phyloP scores from a whole-genome alignment of 2,888 invertebrate species.

The Dryadula phaetusa region DNA sequence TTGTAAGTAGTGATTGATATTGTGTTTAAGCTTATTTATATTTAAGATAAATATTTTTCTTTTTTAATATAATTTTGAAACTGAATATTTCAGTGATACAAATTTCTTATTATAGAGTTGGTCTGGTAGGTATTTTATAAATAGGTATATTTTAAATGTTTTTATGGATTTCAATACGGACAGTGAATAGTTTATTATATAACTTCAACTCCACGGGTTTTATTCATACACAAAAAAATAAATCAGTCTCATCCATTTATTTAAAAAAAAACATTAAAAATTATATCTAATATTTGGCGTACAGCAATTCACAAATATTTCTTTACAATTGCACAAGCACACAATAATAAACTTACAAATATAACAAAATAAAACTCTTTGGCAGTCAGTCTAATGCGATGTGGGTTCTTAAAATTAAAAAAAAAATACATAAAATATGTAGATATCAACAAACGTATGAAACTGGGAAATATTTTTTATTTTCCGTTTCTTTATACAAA shows the following conservation, averaged over 20 bases:
- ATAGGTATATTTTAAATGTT: too few relatives aligned
- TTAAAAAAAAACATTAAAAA: slow-evolving; percentile 46
- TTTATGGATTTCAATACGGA: too few relatives aligned
- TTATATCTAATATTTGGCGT: slow-evolving; percentile 42
- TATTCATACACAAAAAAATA: slow-evolving; percentile 29
- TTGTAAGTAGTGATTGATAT: too few relatives aligned
- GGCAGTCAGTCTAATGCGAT: slow-evolving; percentile 64
- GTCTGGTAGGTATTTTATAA: too few relatives aligned
- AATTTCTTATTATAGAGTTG: too few relatives aligned
- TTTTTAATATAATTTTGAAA: not conserved
- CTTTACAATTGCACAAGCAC: slow-evolving; percentile 34
- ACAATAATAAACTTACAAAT: slow-evolving; percentile 52
- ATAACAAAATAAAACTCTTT: slow-evolving; percentile 68
- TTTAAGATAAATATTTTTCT: too few relatives aligned
- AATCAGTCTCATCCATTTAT: slow-evolving; percentile 47
- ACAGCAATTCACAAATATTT: slow-evolving; percentile 36
- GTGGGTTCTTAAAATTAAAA: slow-evolving; percentile 14
- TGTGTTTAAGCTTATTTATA: too few relatives aligned
- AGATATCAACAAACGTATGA: slow-evolving; percentile 68
- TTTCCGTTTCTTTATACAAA: slow-evolving; percentile 58
- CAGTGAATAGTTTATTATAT: too few relatives aligned
- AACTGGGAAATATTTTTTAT: slow-evolving; percentile 67
- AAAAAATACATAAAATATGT: not conserved
- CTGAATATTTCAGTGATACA: too few relatives aligned
- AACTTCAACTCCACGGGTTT: not conserved